These are phyloP conservation scores for Centropus unirufus DNA, from an alignment of 2,113 vertebrate genomes.

Conservation along the genomic window DNA sequence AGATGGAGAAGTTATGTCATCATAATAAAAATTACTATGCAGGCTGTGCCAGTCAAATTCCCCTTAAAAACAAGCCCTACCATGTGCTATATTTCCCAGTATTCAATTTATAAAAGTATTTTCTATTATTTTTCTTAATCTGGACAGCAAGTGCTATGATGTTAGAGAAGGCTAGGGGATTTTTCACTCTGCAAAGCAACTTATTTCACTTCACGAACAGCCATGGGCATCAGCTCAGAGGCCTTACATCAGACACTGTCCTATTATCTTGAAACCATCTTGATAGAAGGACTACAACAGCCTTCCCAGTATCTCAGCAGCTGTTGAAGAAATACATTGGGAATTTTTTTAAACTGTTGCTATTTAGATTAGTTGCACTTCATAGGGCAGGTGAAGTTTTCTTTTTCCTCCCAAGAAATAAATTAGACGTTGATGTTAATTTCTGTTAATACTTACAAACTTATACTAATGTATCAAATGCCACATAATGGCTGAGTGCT, in stretches of 20 bases:
- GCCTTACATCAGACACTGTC: not conserved
- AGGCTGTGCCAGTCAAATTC: not conserved
- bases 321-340: not conserved
- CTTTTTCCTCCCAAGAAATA: not conserved
- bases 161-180: not conserved
- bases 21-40: not conserved
- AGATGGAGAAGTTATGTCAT: not conserved
- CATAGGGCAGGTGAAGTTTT: not conserved
- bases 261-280: not conserved
- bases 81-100: not conserved
- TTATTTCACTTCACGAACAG: not conserved
- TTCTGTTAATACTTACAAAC: not conserved
- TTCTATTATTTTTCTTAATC: not conserved
- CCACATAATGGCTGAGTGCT: not conserved
- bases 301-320: not conserved
- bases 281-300: fast-evolving
- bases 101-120: not conserved
- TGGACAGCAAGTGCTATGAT: not conserved
- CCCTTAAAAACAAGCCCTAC: not conserved
- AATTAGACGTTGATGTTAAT: not conserved
- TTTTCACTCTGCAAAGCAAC: not conserved
- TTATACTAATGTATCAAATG: not conserved
- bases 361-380: not conserved
- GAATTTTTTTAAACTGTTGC: not conserved
- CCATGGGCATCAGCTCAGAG: not conserved